A percentile compares a stretch with the other conserved stretches of the same genome.
phyloP scores from a whole-genome alignment of 1,140 invertebrate species.

The Cheumatopsyche charites region DNA sequence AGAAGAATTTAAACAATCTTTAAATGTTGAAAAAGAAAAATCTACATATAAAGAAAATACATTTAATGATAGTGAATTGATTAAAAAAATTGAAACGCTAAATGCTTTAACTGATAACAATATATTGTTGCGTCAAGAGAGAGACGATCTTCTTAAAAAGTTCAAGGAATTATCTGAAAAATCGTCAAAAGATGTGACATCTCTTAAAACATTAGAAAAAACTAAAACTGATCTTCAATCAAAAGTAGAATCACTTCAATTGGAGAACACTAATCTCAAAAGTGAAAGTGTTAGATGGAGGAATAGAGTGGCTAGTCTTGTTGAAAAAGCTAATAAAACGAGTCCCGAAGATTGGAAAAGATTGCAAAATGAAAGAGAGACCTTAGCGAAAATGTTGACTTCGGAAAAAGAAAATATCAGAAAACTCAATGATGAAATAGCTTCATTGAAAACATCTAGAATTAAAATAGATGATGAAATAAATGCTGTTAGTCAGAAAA shows the following conservation, averaged over 20 bases:
- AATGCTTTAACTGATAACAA: conserved; percentile 94
- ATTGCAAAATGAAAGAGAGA: conserved; percentile 80
- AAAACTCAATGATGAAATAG: conserved; percentile 71
- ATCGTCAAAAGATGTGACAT: conserved; percentile 70
- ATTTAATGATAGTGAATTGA: conserved; percentile 75
- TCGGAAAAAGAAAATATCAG: conserved; percentile 72
- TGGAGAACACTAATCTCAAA: conserved; percentile 73
- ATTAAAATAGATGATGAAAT: conserved; percentile 78
- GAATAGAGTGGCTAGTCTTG: conserved; percentile 78
- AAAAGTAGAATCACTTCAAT: conserved; percentile 70
- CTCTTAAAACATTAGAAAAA: conserved; percentile 78
- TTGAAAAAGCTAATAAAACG: conserved; percentile 88
- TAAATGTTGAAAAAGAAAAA: conserved; percentile 67
- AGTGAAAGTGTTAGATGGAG: conserved; percentile 78
- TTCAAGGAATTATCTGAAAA: conserved; percentile 69
- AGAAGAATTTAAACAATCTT: conserved; percentile 59
- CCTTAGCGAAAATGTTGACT: conserved; percentile 75
- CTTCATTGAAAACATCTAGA: conserved; percentile 70
- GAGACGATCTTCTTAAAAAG: conserved; percentile 71
- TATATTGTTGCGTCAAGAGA: conserved; percentile 83
- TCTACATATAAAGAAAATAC: conserved; percentile 68
- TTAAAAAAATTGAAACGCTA: conserved; percentile 87
- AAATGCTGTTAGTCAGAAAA: conserved; percentile 63
- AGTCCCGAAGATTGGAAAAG: conserved; percentile 93
- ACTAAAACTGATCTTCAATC: conserved; percentile 72